Evolutionary conservation across 2,113 vertebrate genomes (phyloP), one percentile per base, ranked within the genome.

Genomic region (Percina caprodes): DNA sequence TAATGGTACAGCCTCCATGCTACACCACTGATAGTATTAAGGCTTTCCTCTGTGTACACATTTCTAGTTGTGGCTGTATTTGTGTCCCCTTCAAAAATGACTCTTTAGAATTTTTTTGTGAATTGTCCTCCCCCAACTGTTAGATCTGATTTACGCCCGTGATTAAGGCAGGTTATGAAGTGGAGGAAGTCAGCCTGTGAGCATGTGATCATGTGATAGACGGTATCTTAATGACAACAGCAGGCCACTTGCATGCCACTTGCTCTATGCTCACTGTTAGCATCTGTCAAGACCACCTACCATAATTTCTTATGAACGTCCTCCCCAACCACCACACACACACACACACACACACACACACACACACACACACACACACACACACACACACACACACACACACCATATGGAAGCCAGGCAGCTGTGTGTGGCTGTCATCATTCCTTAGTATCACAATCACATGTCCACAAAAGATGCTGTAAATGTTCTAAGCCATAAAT

Each of bases 401-500:
- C 46, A 16, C 46, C 4, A 10, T 23, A 61, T 69, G 56, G 26
- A 69, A 42, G 9, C 35, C 35, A 39, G 46, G 16, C 46, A 45
- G 46, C 55, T 63, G 24, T n/a, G 56, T 33, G 23, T 48, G 42
- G 52, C 61, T 67, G 62, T 80, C 78, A 74, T 14, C 62, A 39
- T 59, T 16, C 30, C n/a, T 80, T n/a, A 80, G 61, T 59, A n/a
- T 80, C 70, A 72, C 39, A 56, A 15, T 79, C 39, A 65, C 51
- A 39, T 55, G 48, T 62, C 67, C 23, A 7, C 68, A 56, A 39
- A 48, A 5, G 46, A 52, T 63, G 24, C 42, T 66, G 52, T 59
- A 58, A 39, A 72, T 66, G 45, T 35, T 80, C 60, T 11, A 35
- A 48, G 8, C 54, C 42, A 15, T 67, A 58, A 73, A 80, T 73